Conservation (phyloP, 2,888 invertebrate species). For the Volucella inflata region DNA sequence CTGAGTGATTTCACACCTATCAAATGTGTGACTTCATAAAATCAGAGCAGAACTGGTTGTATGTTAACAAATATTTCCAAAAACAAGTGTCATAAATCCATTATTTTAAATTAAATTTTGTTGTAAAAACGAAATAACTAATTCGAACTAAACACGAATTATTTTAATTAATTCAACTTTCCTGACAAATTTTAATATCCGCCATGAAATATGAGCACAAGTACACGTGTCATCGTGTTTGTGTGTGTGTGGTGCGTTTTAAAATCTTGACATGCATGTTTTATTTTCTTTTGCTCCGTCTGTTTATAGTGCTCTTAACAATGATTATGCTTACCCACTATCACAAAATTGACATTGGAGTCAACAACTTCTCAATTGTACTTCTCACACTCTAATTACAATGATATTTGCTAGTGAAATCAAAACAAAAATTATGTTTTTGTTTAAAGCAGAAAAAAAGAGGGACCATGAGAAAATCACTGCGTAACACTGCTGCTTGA, state of each 20-base stretch:
- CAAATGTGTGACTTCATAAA: no score
- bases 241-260: not conserved
- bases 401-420: constrained; percentile 25
- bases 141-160: no score
- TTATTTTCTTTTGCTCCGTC: not conserved
- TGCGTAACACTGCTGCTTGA: constrained; percentile 11
- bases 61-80: no score
- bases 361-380: constrained; percentile 40
- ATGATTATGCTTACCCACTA: not conserved
- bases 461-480: constrained; percentile 24
- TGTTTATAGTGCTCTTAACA: not conserved
- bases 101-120: no score
- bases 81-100: no score
- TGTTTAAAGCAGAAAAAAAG: constrained; percentile 32
- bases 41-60: no score
- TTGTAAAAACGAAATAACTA: no score
- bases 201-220: no score
- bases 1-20: no score
- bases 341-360: constrained; percentile 27
- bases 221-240: no score
- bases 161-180: no score
- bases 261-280: constrained; percentile 1
- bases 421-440: constrained; percentile 8
- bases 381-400: constrained; percentile 39
- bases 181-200: no score